Evolutionary conservation across 2,797 vertebrate genomes (phyloP), one percentile per base, ranked within the genome.

Genomic region (Premnoplex brunnescens): DNA sequence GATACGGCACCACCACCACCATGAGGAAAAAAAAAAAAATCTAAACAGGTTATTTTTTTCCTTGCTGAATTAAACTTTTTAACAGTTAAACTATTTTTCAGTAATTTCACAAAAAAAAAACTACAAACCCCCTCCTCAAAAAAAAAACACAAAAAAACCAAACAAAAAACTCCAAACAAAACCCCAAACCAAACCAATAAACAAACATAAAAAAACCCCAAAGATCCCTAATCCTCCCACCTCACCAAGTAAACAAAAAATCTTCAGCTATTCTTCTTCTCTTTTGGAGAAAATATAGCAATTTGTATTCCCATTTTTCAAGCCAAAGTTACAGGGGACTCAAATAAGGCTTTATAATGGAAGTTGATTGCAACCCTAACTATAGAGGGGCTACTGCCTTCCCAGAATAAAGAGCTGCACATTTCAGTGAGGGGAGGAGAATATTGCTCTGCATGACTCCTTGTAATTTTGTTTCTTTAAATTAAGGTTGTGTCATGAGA

Each of bases 261-360:
- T 52, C 51, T 46, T 93, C 59, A 82, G 66, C 41, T 85, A 76
- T 85, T 95, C 86, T 88, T 84, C 71, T 64, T 91, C 88, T 85
- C 74, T 74, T 95, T 89, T 74, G 72, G 41, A 91, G 78, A 91
- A 96, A 96, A 97, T 74, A 84, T 82, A 77, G 74, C 46, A 96
- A 96, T 97, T 97, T 95, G 49, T 89, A 92, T 87, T 93, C 77
- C 88, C 91, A 30, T 95, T 93, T 94, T 94, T 91, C 74, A 85
- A 95, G 90, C 54, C 84, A 91, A 94, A 96, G 84, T 95, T 95
- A 96, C 88, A 93, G 88, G 71, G 84, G 75, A 49, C 67, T 96
- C 85, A 95, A 96, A 89, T 82, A 94, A 30, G 86, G 84, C 41
- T 90, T 94, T 85, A 92, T 96, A 95, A 97, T 96, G 93, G 88